These are phyloP conservation scores for Myoxocephalus aenaeus DNA, from an alignment of 2,797 vertebrate species.

Conservation along the genomic window DNA sequence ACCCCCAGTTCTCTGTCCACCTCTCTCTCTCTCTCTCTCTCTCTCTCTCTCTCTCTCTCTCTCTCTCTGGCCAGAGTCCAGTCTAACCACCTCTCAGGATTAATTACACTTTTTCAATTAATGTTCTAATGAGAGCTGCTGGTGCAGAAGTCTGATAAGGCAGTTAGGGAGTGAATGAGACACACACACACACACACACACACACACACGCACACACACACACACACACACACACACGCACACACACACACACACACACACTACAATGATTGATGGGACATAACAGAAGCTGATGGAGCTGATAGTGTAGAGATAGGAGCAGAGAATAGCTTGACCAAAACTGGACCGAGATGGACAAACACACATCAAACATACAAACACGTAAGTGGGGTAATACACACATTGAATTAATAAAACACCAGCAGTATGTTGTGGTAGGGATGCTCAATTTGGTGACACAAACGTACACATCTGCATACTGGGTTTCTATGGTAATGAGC, in stretches of 20 bases:
- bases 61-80: constrained; percentile 82
- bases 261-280: constrained; percentile 64
- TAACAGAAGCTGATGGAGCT: constrained; percentile 68
- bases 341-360: constrained; percentile 11
- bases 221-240: constrained; percentile 49
- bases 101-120: constrained; percentile 92
- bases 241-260: constrained; percentile 48
- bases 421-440: constrained; percentile 32
- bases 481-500: constrained; percentile 80
- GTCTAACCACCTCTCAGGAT: constrained; percentile 83
- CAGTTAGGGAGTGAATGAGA: constrained; percentile 75
- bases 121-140: constrained; percentile 86
- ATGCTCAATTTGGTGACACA: constrained; percentile 51
- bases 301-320: constrained; percentile 60
- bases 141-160: constrained; percentile 86
- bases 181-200: constrained; percentile 44
- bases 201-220: constrained; percentile 54
- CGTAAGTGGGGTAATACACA: not conserved
- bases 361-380: constrained; percentile 3
- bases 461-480: constrained; percentile 56
- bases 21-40: constrained; percentile 21
- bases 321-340: constrained; percentile 29
- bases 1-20: constrained; percentile 47
- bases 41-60: constrained; percentile 18
- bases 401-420: constrained; percentile 23